Evolutionary conservation across 2,888 invertebrate genomes (phyloP).

Genomic region (Mythimna lalbum): DNA sequence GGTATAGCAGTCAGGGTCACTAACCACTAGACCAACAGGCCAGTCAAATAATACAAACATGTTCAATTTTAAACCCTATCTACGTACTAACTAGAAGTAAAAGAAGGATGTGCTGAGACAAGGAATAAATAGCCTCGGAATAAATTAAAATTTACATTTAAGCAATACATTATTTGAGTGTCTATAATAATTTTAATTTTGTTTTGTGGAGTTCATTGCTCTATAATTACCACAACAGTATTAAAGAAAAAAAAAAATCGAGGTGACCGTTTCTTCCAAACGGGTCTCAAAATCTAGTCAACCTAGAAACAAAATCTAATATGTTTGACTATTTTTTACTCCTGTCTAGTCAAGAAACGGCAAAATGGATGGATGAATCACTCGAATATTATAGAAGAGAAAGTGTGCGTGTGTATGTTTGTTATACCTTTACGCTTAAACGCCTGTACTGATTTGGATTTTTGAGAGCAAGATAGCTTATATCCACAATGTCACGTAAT

Average conservation of each 20-base stretch:
- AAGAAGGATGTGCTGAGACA: too few species aligned
- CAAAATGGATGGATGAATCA: neutral
- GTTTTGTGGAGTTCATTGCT: conserved; percentile 31
- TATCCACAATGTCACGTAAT: too few species aligned
- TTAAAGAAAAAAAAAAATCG: neutral
- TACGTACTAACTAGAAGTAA: too few species aligned
- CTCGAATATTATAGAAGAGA: too few species aligned
- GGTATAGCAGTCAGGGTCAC: too few species aligned
- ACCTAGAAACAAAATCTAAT: neutral
- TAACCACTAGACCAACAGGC: too few species aligned
- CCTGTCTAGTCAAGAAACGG: neutral
- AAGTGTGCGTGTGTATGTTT: too few species aligned
- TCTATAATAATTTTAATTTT: neutral
- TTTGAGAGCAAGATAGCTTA: too few species aligned
- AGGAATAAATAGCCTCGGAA: neutral
- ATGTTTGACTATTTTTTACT: neutral
- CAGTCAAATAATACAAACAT: neutral
- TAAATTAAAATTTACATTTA: neutral
- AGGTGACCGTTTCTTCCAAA: conserved; percentile 6
- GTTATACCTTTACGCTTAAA: too few species aligned
- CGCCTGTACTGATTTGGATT: too few species aligned
- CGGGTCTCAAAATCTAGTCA: conserved; percentile 7
- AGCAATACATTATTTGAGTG: neutral
- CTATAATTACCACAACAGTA: neutral
- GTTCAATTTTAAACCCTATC: too few species aligned